These are phyloP conservation scores for Dendrocincla fuliginosa DNA, from an alignment of 2,797 vertebrate genomes.

Conservation along the genomic window DNA sequence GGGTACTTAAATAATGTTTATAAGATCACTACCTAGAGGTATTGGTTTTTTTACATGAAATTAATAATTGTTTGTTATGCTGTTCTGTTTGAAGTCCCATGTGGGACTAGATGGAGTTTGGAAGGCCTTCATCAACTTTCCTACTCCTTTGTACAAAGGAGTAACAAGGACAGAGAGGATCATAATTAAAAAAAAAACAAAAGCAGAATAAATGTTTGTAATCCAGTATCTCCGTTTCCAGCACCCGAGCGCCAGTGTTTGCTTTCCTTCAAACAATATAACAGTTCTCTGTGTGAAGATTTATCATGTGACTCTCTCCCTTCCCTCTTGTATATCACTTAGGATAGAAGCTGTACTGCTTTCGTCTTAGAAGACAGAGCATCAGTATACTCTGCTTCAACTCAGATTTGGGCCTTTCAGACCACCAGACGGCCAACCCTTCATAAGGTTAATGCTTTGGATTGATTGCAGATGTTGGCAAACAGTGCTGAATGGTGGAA, in stretches of 20 bases:
- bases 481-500: slow-evolving; percentile 67
- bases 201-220: neutral
- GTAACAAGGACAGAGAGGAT: neutral
- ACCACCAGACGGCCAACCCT: slow-evolving; percentile 70
- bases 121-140: neutral
- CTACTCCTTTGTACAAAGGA: neutral
- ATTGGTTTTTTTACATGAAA: neutral
- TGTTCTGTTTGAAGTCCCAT: neutral
- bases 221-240: neutral
- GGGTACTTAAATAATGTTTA: neutral
- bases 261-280: slow-evolving; percentile 30
- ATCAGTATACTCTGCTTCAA: slow-evolving; percentile 71
- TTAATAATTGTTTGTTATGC: neutral
- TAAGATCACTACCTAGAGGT: neutral
- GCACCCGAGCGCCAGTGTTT: neutral
- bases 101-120: neutral
- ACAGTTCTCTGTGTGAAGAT: slow-evolving; percentile 58
- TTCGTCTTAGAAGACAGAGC: slow-evolving; percentile 76
- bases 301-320: slow-evolving; percentile 69
- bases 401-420: slow-evolving; percentile 75
- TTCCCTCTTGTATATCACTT: slow-evolving; percentile 75
- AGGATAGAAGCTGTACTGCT: slow-evolving; percentile 77
- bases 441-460: slow-evolving; percentile 76
- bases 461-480: slow-evolving; percentile 75
- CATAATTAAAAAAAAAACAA: neutral